A percentile compares a stretch with the other conserved stretches of the same genome.
Conservation (phyloP, 2,888 invertebrate species). For the Imbricaverruca yamaguchii region DNA sequence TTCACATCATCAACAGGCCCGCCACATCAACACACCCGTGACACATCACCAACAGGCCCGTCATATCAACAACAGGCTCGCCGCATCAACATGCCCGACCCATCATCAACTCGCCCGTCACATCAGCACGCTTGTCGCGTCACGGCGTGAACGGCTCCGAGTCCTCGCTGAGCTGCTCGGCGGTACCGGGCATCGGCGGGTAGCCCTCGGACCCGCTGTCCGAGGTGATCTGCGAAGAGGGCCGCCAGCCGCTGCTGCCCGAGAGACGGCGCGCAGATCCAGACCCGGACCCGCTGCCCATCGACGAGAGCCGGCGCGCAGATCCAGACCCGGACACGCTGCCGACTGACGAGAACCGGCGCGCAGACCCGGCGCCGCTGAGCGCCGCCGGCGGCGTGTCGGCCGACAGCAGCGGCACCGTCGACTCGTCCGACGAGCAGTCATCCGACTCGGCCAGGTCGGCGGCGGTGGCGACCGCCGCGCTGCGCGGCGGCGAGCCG, state of each 20-base stretch:
- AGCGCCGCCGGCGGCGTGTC: constrained; percentile 50
- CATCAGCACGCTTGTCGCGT: neutral
- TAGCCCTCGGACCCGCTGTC: neutral
- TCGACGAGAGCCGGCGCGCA: neutral
- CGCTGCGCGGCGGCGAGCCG: neutral
- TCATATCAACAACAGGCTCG: no score
- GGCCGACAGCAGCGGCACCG: constrained; percentile 36
- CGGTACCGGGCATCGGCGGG: neutral
- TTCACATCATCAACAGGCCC: no score
- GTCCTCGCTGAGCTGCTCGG: neutral
- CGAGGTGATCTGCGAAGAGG: neutral
- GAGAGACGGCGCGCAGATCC: neutral
- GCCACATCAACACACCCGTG: no score
- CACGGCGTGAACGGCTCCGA: constrained; percentile 2
- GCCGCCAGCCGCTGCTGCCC: neutral
- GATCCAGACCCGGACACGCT: neutral
- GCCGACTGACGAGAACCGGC: neutral
- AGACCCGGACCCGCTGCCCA: neutral
- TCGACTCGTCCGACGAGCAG: neutral
- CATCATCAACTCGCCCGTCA: no score
- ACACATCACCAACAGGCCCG: no score
- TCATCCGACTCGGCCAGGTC: neutral
- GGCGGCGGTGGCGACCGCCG: neutral
- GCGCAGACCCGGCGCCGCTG: constrained; percentile 33
- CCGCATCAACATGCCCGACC: no score